phyloP scores from a whole-genome alignment of 2,113 vertebrate species.

The Martes martes region DNA sequence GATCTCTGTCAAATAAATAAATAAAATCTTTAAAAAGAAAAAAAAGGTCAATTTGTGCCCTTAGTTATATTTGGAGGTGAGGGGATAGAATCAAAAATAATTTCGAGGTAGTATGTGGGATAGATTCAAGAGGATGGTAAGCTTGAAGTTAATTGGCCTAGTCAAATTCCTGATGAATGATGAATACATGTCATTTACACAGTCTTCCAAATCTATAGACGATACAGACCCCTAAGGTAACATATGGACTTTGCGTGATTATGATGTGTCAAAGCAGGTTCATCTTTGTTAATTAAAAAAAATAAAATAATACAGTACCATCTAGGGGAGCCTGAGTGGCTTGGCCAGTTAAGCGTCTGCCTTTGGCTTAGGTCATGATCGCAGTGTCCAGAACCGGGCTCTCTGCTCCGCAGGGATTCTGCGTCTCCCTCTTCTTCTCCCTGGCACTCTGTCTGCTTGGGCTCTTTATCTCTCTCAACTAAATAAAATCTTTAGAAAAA shows the following conservation, averaged over 20 bases:
- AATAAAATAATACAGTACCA: not conserved
- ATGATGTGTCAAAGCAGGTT: not conserved
- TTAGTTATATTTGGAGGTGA: not conserved
- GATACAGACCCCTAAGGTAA: not conserved
- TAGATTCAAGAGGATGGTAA: not conserved
- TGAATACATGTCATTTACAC: not conserved
- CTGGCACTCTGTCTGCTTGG: too few relatives aligned
- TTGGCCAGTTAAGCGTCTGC: too few relatives aligned
- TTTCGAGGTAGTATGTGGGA: not conserved
- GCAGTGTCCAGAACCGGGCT: too few relatives aligned
- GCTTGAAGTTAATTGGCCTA: not conserved
- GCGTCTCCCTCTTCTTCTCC: too few relatives aligned
- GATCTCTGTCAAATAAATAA: too few relatives aligned
- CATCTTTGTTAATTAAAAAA: not conserved
- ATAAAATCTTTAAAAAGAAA: not conserved
- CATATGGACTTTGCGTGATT: not conserved
- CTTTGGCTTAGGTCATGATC: too few relatives aligned
- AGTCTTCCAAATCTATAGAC: not conserved
- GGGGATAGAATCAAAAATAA: not conserved
- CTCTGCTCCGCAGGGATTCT: too few relatives aligned
- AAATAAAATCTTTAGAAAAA: not conserved
- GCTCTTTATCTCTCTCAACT: too few relatives aligned
- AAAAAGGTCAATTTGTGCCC: not conserved
- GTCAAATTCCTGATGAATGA: not conserved
- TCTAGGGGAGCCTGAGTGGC: not conserved